Conservation (phyloP, 1,140 invertebrate species). For the Rhagoletis zephyria region DNA sequence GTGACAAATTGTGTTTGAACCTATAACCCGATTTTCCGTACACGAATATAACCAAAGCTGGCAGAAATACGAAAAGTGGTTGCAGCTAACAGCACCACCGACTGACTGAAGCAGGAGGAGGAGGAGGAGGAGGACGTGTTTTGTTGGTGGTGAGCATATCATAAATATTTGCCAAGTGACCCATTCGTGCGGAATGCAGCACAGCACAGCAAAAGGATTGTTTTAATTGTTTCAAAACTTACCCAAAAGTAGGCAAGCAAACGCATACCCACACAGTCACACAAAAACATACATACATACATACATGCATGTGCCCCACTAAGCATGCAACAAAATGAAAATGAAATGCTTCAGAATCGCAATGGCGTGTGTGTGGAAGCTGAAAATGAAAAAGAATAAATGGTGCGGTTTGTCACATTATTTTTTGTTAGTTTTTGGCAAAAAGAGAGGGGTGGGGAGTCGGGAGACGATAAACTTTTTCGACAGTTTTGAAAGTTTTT, state of each 20-base stretch:
- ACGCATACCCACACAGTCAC: not conserved
- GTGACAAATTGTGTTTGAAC: constrained; percentile 42
- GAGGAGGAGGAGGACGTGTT: not conserved
- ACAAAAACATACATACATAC: not conserved
- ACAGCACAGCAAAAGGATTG: constrained; percentile 64
- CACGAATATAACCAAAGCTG: constrained; percentile 57
- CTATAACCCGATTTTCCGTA: constrained; percentile 74
- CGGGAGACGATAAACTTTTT: constrained; percentile 43
- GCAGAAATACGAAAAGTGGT: constrained; percentile 47
- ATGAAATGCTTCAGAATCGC: not conserved
- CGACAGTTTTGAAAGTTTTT: constrained; percentile 20
- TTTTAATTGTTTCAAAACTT: constrained; percentile 71
- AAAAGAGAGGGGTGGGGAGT: not conserved
- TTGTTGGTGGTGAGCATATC: constrained; percentile 48
- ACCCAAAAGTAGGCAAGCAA: constrained; percentile 58
- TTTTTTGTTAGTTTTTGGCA: constrained; percentile 37
- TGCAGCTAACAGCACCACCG: not conserved
- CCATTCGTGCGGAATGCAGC: constrained; percentile 57
- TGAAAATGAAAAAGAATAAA: too few relatives aligned
- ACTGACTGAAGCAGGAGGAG: not conserved
- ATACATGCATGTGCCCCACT: not conserved
- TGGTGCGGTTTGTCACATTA: constrained; percentile 44
- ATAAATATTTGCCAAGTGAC: constrained; percentile 46
- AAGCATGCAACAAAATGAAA: constrained; percentile 14
- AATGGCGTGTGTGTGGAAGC: not conserved